Percentiles rank a stretch among this genome's conserved stretches.
Conservation (phyloP, 2,888 invertebrate species). For the Mechanitis messenoides region DNA sequence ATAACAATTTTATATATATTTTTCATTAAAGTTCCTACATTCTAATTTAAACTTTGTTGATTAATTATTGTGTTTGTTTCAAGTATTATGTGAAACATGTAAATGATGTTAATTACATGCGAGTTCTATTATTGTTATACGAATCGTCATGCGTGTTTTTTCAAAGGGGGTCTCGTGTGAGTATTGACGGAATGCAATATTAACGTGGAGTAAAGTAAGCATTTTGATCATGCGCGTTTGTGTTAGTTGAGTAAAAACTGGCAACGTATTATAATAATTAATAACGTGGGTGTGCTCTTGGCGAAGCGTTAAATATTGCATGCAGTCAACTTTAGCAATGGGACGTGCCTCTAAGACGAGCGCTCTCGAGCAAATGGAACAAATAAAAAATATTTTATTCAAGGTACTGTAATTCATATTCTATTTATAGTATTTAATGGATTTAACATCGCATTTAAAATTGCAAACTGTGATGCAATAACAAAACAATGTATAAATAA, state of each 20-base stretch:
- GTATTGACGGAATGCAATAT: conserved; percentile 75
- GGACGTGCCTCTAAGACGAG: conserved; percentile 69
- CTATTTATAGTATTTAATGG: conserved; percentile 14
- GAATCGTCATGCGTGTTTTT: conserved; percentile 55
- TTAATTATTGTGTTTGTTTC: not conserved
- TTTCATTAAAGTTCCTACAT: no score
- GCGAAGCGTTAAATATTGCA: conserved; percentile 75
- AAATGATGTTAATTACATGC: conserved; percentile 18
- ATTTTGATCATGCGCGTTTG: conserved; percentile 54
- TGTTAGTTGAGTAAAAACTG: conserved; percentile 51
- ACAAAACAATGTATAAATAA: conserved; percentile 2
- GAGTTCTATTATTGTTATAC: conserved; percentile 29
- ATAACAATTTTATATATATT: no score
- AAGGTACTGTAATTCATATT: conserved; percentile 33
- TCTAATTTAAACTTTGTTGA: conserved; percentile 3
- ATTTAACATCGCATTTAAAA: conserved; percentile 8
- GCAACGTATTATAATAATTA: conserved; percentile 51
- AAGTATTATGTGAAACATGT: conserved; percentile 12
- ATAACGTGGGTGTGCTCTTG: conserved; percentile 56
- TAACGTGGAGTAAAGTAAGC: conserved; percentile 64
- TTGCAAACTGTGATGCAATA: conserved; percentile 8
- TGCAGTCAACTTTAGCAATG: conserved; percentile 74
- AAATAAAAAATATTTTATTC: conserved; percentile 53
- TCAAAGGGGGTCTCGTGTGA: conserved; percentile 45
- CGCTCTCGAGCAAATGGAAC: conserved; percentile 60